phyloP scores from a whole-genome alignment of 2,113 vertebrate genomes.

The Chamaetylas fuelleborni region DNA sequence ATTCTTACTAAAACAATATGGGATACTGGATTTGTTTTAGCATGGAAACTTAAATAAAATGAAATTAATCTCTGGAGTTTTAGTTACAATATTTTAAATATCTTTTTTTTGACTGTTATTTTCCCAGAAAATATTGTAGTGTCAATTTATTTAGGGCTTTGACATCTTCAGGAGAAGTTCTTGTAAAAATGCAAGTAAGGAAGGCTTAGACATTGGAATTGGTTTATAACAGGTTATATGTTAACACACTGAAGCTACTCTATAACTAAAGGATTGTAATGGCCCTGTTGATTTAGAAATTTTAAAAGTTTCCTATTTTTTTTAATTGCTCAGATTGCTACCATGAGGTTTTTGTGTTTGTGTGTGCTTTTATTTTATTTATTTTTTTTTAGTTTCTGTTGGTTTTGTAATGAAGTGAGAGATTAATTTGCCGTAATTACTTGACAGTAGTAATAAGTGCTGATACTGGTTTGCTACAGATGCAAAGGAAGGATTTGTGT shows the following conservation, averaged over 20 bases:
- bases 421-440: background rate
- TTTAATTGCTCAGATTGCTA: background rate
- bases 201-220: background rate
- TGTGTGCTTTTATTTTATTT: background rate
- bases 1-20: background rate
- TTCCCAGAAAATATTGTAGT: background rate
- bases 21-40: background rate
- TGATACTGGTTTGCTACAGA: background rate
- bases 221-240: background rate
- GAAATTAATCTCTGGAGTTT: background rate
- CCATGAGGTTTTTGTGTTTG: background rate
- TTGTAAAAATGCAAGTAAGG: background rate
- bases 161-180: background rate
- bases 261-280: background rate
- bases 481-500: background rate
- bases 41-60: background rate
- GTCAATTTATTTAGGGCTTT: background rate
- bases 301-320: background rate
- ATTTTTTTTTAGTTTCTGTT: background rate
- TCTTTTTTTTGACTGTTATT: fast-evolving
- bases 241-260: background rate
- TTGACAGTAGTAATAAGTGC: background rate
- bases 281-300: background rate
- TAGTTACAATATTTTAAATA: background rate
- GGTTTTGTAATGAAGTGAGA: background rate